These are phyloP conservation scores for Oxyruncus cristatus DNA, from an alignment of 2,113 vertebrate genomes.

Conservation along the genomic window DNA sequence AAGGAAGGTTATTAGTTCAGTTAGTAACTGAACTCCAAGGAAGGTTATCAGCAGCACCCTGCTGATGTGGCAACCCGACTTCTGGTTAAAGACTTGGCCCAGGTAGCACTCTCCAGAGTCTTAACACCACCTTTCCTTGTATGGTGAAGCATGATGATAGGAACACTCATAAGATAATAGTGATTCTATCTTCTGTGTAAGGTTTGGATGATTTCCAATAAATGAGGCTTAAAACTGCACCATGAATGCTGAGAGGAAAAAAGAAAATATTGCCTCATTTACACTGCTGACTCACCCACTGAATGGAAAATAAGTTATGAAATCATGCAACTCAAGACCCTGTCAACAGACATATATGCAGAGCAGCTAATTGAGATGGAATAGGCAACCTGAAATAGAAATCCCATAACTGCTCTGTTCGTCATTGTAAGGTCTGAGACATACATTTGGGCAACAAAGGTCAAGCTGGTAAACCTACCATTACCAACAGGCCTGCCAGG, in stretches of 20 bases:
- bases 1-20: background rate
- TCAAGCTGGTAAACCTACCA: background rate
- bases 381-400: background rate
- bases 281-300: background rate
- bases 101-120: background rate
- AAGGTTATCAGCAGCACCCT: background rate
- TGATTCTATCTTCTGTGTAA: background rate
- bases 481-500: background rate
- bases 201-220: background rate
- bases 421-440: background rate
- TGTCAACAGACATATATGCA: background rate
- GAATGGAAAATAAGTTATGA: background rate
- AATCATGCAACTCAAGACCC: background rate
- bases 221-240: background rate
- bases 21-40: background rate
- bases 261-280: slow-evolving; percentile 23
- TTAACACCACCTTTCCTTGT: background rate
- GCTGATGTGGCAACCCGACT: background rate
- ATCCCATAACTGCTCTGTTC: background rate
- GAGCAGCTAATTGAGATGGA: background rate
- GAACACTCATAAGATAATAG: background rate
- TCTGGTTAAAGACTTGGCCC: background rate
- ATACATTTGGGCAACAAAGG: background rate
- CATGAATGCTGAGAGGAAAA: background rate
- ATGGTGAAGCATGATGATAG: background rate